Conservation (phyloP, 2,113 vertebrate species). For the Tor tambroides region DNA sequence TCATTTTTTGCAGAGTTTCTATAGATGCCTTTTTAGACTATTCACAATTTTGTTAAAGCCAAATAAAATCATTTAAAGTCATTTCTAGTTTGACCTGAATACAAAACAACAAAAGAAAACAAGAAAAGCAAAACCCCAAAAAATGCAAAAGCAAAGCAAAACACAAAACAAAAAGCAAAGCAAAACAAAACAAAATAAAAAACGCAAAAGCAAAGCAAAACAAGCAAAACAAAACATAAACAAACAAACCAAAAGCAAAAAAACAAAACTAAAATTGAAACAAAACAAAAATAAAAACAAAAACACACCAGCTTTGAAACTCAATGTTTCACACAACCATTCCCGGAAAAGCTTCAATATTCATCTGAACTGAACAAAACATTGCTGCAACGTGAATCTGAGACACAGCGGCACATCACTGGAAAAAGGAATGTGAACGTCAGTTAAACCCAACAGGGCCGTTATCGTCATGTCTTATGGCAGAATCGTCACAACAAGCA, state of each 20-base stretch:
- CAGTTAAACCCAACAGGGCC: not conserved
- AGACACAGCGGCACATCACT: not conserved
- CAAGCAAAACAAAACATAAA: not conserved
- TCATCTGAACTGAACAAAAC: not conserved
- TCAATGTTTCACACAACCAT: not conserved
- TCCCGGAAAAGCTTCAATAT: not conserved
- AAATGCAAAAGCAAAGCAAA: too few relatives aligned
- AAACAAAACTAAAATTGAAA: not conserved
- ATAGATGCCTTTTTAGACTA: not conserved
- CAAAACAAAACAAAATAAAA: not conserved
- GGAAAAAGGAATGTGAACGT: not conserved
- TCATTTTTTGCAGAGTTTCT: not conserved
- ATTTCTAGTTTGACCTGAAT: not conserved
- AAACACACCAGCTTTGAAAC: not conserved
- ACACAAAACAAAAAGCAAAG: not conserved
- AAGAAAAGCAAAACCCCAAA: not conserved
- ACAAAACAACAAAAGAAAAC: not conserved
- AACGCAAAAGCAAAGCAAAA: not conserved
- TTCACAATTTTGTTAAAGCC: not conserved
- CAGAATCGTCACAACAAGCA: slow-evolving; percentile 44
- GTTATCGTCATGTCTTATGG: slow-evolving; percentile 30
- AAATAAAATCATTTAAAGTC: not conserved
- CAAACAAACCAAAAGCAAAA: not conserved
- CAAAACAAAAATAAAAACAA: not conserved
- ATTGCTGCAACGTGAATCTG: not conserved